Percentiles rank a stretch among this genome's conserved stretches.
These are phyloP conservation scores for Drosophila ercepeae DNA, from an alignment of 1,140 invertebrate species.

Conservation along the genomic window DNA sequence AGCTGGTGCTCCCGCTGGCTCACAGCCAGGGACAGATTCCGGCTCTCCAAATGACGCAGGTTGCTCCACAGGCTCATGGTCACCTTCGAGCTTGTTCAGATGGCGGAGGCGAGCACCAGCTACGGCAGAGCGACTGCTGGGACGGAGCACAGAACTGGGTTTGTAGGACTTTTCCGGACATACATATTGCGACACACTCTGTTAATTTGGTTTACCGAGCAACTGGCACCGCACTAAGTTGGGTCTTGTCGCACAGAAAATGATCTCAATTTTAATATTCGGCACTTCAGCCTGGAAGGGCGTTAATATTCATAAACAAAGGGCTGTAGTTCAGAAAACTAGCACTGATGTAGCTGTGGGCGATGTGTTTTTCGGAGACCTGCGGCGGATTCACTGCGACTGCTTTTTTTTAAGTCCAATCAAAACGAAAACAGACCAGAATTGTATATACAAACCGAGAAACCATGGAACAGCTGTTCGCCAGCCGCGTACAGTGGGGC, in stretches of 20 bases:
- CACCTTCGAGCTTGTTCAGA: neutral
- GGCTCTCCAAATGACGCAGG: slow-evolving; percentile 26
- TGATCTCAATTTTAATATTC: neutral
- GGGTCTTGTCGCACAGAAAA: neutral
- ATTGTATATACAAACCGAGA: slow-evolving; percentile 63
- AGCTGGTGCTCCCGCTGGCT: slow-evolving; percentile 51
- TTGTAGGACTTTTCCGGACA: slow-evolving; percentile 10
- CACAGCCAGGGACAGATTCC: slow-evolving; percentile 61
- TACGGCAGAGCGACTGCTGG: neutral
- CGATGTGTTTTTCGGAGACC: slow-evolving; percentile 22
- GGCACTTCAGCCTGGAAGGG: neutral
- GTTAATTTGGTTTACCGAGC: neutral
- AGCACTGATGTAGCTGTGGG: slow-evolving; percentile 5
- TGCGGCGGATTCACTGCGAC: slow-evolving; percentile 52
- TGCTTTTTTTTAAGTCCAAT: slow-evolving; percentile 46
- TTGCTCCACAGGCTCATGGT: slow-evolving; percentile 46
- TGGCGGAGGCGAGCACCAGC: neutral
- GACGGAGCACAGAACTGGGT: neutral
- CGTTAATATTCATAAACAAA: neutral
- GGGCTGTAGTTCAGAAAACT: neutral
- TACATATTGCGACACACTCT: slow-evolving; percentile 24
- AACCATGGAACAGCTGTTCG: slow-evolving; percentile 68
- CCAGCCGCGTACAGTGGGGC: slow-evolving; percentile 35
- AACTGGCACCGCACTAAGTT: neutral
- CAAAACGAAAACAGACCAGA: slow-evolving; percentile 67